Percentiles rank a stretch among this genome's conserved stretches.
Conservation (phyloP, 2,113 vertebrate species). For the Halcyon malimbica region DNA sequence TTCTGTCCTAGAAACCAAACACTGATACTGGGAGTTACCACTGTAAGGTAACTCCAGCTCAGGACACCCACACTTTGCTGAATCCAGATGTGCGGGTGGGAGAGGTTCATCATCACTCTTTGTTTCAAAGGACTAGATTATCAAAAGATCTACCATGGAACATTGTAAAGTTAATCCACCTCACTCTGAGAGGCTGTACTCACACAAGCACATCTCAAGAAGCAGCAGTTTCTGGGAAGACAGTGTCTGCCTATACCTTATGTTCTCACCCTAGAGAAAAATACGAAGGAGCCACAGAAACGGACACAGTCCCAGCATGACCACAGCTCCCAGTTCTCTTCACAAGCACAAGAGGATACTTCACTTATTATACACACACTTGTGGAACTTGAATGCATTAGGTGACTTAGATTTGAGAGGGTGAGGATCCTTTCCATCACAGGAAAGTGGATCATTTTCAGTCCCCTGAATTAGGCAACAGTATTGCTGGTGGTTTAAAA, state of each 20-base stretch:
- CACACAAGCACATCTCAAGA: not conserved
- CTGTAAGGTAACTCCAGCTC: not conserved
- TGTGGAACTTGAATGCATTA: not conserved
- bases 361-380: not conserved
- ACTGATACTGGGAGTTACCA: not conserved
- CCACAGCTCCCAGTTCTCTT: not conserved
- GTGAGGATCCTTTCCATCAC: not conserved
- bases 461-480: not conserved
- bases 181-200: not conserved
- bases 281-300: not conserved
- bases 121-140: not conserved
- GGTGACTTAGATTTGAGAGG: not conserved
- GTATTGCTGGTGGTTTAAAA: slow-evolving; percentile 5
- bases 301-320: not conserved
- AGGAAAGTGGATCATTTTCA: not conserved
- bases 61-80: not conserved
- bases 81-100: not conserved
- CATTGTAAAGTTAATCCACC: not conserved
- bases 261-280: not conserved
- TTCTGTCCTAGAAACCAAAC: not conserved
- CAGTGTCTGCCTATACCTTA: not conserved
- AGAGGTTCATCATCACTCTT: not conserved
- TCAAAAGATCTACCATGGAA: not conserved
- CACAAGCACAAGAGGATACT: not conserved
- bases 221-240: not conserved